Base-by-base conservation (phyloP, 1,140 invertebrate species). In the Trichomalopsis sarcophagae region DNA sequence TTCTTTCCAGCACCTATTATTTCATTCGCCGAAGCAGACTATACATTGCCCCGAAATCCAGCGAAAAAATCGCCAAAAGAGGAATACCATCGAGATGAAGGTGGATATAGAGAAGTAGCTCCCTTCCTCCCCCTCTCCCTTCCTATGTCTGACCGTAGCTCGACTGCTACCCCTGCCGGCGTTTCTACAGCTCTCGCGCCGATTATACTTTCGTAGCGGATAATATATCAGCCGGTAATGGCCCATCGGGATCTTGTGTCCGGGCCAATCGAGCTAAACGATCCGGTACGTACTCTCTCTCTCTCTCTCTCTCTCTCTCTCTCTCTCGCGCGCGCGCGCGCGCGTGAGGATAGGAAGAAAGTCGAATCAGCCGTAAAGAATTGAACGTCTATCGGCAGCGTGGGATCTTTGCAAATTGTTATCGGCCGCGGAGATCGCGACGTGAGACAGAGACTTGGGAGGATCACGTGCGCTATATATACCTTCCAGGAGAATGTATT, bases 161-260 rank as follows among this genome's bases (percentile, higher is more conserved):
- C 66, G 33, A 33, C 78, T 81, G 10, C 36, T 27, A 44, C 68
- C 40, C 21, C 23, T 73, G 21, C 62, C 68, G 0, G 6, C 40
- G 55, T 75, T 82, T 75, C 85, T 90, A 89, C 5, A 21, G 55
- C 86, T 88, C 87, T 36, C 0, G 86, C 87, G 68, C 74, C 90
- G 91, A 92, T 92, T 92, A 92, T 91, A 91, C 89, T 90, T 91
- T 91, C 89, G 89, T 87, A 84, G 88, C 89, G 88, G 90, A 90
- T 91, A 92, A 92, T 91, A 91, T 91, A 92, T 92, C 90, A 91
- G 87, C 86, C 86, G 87, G 89, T 92, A 92, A 92, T 91, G 90
- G 91, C 87, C 87, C 88, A 85, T 87, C 80, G 84, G 90, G 88
- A 90, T 89, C 85, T 87, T 86, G 86, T 84, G 87, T 86, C 87